Evolutionary conservation across 2,888 invertebrate species (phyloP).

Genomic region (Lycocerus yunnanus): DNA sequence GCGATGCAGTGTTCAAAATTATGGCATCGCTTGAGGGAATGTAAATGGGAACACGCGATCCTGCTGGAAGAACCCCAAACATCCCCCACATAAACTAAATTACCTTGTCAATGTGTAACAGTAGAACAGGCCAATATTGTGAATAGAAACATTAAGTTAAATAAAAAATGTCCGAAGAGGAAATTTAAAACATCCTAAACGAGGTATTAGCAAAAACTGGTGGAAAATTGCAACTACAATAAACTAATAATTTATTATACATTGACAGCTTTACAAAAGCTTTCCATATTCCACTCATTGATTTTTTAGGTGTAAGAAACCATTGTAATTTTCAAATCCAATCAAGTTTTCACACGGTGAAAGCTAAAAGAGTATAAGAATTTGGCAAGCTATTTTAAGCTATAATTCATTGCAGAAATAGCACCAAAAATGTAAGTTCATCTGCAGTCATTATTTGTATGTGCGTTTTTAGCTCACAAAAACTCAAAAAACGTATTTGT

Average conservation of each 20-base stretch:
- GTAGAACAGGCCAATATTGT: neutral
- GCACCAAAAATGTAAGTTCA: neutral
- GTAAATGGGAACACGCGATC: conserved; percentile 54
- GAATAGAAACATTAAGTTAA: neutral
- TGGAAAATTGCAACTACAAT: neutral
- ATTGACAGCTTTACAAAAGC: conserved; percentile 12
- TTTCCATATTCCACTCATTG: neutral
- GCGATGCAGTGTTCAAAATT: conserved; percentile 42
- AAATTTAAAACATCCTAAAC: neutral
- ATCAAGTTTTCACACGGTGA: neutral
- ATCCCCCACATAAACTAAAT: conserved; percentile 36
- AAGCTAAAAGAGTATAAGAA: neutral
- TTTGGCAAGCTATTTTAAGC: neutral
- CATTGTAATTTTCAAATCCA: neutral
- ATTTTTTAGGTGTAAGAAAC: neutral
- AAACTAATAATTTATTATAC: conserved; percentile 5
- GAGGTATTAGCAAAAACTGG: neutral
- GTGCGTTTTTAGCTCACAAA: too few species aligned
- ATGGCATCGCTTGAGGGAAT: conserved; percentile 43
- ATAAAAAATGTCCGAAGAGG: neutral
- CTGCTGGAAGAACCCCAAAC: conserved; percentile 46
- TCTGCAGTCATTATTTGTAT: too few species aligned
- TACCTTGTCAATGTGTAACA: conserved; percentile 17
- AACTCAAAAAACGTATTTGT: too few species aligned
- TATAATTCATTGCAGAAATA: neutral